Percentiles rank a stretch among this genome's conserved stretches.
phyloP scores from a whole-genome alignment of 2,888 invertebrate species.

The Suillia variegata region DNA sequence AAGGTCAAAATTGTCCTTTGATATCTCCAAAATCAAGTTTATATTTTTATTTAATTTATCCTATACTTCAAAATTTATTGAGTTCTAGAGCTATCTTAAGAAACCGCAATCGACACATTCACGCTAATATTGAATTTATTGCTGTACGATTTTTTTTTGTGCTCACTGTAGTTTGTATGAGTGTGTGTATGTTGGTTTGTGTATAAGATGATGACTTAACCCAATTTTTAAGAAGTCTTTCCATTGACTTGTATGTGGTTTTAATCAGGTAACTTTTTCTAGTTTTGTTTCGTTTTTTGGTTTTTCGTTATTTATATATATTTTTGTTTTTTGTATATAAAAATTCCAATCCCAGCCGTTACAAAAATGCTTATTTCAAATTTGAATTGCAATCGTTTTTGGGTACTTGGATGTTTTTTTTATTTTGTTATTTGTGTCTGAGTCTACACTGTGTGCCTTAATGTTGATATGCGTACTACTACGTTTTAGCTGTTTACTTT shows the following conservation, averaged over 20 bases:
- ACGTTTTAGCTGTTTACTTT: neutral
- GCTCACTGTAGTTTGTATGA: too few relatives aligned
- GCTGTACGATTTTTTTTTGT: too few relatives aligned
- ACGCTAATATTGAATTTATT: too few relatives aligned
- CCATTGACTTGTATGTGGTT: neutral
- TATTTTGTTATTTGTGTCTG: slow-evolving; percentile 1
- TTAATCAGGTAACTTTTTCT: slow-evolving; percentile 43
- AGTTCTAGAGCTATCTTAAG: too few relatives aligned
- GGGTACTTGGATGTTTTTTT: neutral
- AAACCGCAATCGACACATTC: too few relatives aligned
- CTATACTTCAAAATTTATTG: too few relatives aligned
- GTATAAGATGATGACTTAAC: neutral
- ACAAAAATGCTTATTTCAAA: slow-evolving; percentile 27
- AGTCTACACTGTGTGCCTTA: neutral
- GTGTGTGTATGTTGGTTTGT: neutral
- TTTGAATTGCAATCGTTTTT: neutral
- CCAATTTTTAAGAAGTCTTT: neutral
- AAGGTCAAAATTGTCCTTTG: too few relatives aligned
- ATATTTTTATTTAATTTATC: too few relatives aligned
- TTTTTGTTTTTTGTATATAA: slow-evolving; percentile 3
- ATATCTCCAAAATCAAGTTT: too few relatives aligned
- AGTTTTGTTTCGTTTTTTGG: neutral
- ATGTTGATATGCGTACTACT: slow-evolving; percentile 20
- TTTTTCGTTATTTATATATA: neutral
- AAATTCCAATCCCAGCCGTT: slow-evolving; percentile 37